Evolutionary conservation across 2,888 invertebrate genomes (phyloP).

Genomic region (Vannuccia rotundouncinata): DNA sequence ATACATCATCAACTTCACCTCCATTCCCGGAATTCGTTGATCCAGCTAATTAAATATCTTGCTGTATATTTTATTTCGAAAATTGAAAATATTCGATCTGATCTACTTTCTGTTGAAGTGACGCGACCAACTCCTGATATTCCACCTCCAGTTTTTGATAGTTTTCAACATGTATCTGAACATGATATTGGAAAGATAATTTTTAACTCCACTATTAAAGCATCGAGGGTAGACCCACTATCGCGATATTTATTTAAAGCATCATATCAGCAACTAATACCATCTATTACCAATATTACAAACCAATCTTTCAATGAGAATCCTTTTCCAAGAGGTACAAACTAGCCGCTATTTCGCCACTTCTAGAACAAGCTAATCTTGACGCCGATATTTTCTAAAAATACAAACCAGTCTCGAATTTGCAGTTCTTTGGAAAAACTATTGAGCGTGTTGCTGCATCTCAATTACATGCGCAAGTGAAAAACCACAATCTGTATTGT

Average conservation of each 20-base stretch:
- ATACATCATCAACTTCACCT: constrained; percentile 8
- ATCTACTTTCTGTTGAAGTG: not conserved
- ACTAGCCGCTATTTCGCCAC: not conserved
- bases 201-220: not conserved
- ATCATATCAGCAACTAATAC: not conserved
- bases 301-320: not conserved
- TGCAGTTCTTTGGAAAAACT: too few relatives aligned
- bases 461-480: too few relatives aligned
- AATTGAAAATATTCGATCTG: not conserved
- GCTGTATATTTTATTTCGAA: constrained; percentile 1
- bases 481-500: too few relatives aligned
- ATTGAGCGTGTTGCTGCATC: too few relatives aligned
- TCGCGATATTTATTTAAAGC: not conserved
- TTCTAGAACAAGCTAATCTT: not conserved
- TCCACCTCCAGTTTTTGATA: not conserved
- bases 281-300: not conserved
- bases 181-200: not conserved
- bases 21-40: not conserved
- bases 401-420: too few relatives aligned
- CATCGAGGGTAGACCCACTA: not conserved
- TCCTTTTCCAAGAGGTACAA: not conserved
- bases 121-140: not conserved
- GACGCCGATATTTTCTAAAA: too few relatives aligned
- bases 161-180: not conserved
- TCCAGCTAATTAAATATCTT: not conserved